Conservation (phyloP, 2,113 vertebrate species). For the Megaceryle maxima region DNA sequence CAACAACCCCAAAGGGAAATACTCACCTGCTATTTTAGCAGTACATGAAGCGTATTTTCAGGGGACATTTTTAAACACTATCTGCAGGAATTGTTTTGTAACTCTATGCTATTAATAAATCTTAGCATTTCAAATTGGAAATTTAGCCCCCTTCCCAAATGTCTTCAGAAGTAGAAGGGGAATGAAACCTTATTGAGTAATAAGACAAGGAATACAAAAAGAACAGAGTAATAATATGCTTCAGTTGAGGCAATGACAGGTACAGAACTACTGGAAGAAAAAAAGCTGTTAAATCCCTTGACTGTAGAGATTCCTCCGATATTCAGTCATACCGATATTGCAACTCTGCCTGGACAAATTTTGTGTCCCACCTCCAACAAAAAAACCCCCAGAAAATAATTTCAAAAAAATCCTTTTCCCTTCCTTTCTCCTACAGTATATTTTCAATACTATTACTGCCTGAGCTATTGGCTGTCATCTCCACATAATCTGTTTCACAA, state of each 20-base stretch:
- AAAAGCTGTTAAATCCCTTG: not conserved
- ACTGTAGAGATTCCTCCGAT: accelerated
- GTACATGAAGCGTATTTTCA: not conserved
- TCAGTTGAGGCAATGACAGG: not conserved
- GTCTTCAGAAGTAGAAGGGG: not conserved
- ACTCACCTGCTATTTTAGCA: constrained; percentile 45
- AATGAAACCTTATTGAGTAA: not conserved
- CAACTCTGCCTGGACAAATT: not conserved
- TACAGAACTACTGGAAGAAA: not conserved
- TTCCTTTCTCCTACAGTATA: not conserved
- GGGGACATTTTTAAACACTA: not conserved
- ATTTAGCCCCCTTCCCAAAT: not conserved
- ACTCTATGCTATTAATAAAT: constrained; percentile 7
- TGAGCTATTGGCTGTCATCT: not conserved
- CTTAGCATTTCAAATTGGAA: not conserved
- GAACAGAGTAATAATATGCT: not conserved
- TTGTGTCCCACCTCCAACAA: not conserved
- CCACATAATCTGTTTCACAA: not conserved
- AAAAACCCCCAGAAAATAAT: not conserved
- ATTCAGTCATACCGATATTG: not conserved
- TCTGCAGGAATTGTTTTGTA: not conserved
- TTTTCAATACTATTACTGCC: not conserved
- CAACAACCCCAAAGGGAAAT: constrained; percentile 49
- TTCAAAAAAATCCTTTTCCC: not conserved
- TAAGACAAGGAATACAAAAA: not conserved